Base-by-base conservation (phyloP, 2,797 vertebrate genomes). In the Acanthurus lineatus region DNA sequence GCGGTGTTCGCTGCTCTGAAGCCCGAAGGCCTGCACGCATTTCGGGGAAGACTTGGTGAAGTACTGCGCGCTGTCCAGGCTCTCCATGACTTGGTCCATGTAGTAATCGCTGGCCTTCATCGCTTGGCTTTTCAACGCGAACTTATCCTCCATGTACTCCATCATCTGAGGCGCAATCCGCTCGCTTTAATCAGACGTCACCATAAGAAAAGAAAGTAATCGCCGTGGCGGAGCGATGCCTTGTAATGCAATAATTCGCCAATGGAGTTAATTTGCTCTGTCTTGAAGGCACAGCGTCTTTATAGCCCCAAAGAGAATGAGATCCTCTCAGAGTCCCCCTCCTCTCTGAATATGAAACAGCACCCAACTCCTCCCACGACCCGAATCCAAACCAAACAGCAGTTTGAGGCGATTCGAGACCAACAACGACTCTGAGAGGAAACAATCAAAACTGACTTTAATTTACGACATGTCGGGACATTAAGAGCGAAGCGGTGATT, bases 71-170 rank as follows among this genome's bases (percentile, higher is more conserved):
- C 95, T 94, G 93, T 99, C 98, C 95, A 99, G 93, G 58, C 96
- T 96, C 93, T 99, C 98, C 96, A 99, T 98, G 87, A 99, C 97
- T 57, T 98, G 98, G 84, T 99, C 97, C 97, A 98, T 94, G 94
- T 99, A 99, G 91, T 97, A 99, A 86, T 99, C 97, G 69, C 93
- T 94, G 93, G 92, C 95, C 92, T 99, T 99, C 87, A 96, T 94
- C 64, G 94, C 87, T 82, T 95, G 96, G 82, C 91, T 95, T 92
- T 98, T 99, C 90, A 99, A 84, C 71, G 97, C 91, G 81, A 98
- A 99, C 92, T 99, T 99, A 74, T 99, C 97, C 83, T 96, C 97
- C 94, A 99, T 95, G 93, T 97, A 99, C 94, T 99, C 98, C 98
- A 99, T 99, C 95, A 95, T 96, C 93, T 89, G 93, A 17, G 7